Percentiles rank a stretch among this genome's conserved stretches.
These are phyloP conservation scores for Spheniscus humboldti DNA, from an alignment of 2,797 vertebrate species.

Conservation along the genomic window DNA sequence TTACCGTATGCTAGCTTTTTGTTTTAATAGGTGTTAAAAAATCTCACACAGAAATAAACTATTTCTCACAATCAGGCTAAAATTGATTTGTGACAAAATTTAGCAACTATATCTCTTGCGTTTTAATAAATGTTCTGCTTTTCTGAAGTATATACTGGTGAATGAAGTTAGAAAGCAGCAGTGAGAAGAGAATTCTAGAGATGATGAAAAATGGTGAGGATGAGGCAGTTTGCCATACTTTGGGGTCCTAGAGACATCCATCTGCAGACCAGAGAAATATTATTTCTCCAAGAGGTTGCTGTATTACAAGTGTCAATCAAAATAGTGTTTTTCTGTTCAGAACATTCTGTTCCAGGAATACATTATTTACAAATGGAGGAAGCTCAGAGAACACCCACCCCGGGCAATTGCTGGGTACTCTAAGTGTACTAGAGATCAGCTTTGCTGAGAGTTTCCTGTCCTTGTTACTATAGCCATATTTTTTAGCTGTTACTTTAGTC, in stretches of 20 bases:
- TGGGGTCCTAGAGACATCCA: background rate
- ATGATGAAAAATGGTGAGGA: background rate
- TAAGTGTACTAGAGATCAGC: background rate
- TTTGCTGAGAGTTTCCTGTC: background rate
- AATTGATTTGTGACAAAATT: background rate
- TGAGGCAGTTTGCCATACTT: background rate
- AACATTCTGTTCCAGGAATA: background rate
- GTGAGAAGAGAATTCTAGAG: background rate
- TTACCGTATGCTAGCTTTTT: background rate
- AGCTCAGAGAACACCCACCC: background rate
- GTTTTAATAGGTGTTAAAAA: background rate
- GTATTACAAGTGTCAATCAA: background rate
- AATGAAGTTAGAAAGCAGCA: background rate
- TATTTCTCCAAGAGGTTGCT: background rate
- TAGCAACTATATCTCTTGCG: background rate
- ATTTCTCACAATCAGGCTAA: background rate
- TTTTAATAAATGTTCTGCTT: background rate
- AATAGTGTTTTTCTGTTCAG: background rate
- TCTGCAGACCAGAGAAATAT: background rate
- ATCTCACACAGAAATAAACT: background rate
- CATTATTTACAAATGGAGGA: background rate
- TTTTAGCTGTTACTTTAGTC: constrained; percentile 30
- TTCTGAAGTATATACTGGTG: background rate
- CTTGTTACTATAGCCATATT: background rate
- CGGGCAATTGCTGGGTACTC: background rate